Base-by-base conservation (phyloP, 1,140 invertebrate genomes). In the Asbolus verrucosus region DNA sequence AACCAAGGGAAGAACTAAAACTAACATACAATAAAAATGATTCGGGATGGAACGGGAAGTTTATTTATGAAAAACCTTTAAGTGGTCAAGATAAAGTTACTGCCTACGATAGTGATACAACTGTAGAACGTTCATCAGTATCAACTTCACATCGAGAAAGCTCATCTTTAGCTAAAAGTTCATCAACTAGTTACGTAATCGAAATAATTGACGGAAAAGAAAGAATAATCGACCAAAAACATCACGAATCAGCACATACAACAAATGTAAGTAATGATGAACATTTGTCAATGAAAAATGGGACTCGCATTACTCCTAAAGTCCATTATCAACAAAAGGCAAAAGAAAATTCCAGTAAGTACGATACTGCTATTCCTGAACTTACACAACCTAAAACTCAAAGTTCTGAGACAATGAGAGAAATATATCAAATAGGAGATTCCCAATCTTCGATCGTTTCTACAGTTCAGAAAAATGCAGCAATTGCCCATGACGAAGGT, bases 121-220 rank as follows among this genome's bases (percentile, higher is more conserved):
- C 75, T 15, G 73, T 74, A n/a, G 74, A 80, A 67, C 54, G 70
- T 9, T 72, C 69, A 6, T 77, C 76, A 6, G 65, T 74, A 3
- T 75, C 73, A 0, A 68, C 65, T 14, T 76, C 75, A 2, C 73
- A 76, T 15, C 72, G 78, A 50, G 70, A 76, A 60, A 73, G 67
- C 13, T 77, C 73, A 8, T 77, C 77, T 5, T 70, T 83, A 0
- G 81, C 81, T 62, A 86, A 87, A 78, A 86, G 84, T 13, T 84
- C 85, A 11, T 85, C 85, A 1, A 83, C 82, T 11, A 86, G 84
- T 38, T 85, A 87, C 67, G 84, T 86, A 6, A 81, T 86, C 41
- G 84, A 86, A 80, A 84, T 87, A 62, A 83, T 87, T 18, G 85
- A 87, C 73, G 86, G 86, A n/a, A 87, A 87, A 78, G 85, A 87